Conservation (phyloP, 1,140 invertebrate genomes). For the Aphelenchoides fujianensis region DNA sequence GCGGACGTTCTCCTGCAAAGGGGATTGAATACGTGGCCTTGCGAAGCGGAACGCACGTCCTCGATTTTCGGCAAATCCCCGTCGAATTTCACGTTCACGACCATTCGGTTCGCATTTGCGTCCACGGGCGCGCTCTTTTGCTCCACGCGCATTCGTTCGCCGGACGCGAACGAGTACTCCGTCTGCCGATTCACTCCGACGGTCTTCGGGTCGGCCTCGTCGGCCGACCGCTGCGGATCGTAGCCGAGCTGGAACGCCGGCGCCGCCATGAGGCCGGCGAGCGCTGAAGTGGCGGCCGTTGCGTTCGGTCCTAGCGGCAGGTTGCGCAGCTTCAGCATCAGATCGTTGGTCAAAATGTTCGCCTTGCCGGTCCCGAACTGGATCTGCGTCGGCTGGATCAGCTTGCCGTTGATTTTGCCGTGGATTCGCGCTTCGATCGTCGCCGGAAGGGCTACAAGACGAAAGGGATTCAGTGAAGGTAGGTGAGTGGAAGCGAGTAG, state of each 20-base stretch:
- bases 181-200: conserved; percentile 15
- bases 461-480: neutral
- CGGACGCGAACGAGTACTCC: conserved; percentile 39
- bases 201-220: conserved; percentile 3
- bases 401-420: conserved; percentile 30
- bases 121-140: conserved; percentile 21
- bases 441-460: neutral
- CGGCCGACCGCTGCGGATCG: conserved; percentile 20
- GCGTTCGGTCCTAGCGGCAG: conserved; percentile 23
- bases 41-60: neutral
- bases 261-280: conserved; percentile 33
- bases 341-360: conserved; percentile 34
- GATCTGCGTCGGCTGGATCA: conserved; percentile 17
- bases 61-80: conserved; percentile 35
- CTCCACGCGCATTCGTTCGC: conserved; percentile 38
- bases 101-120: conserved; percentile 10
- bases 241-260: conserved; percentile 32
- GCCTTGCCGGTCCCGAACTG: conserved; percentile 21
- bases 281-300: neutral
- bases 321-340: conserved; percentile 39
- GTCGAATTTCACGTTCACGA: conserved; percentile 46
- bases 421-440: conserved; percentile 18
- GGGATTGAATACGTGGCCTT: neutral
- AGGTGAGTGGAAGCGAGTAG: neutral
- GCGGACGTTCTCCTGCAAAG: conserved; percentile 21